A percentile compares a stretch with the other conserved stretches of the same genome.
These are phyloP conservation scores for Diploptera punctata DNA, from an alignment of 2,888 invertebrate species.

Conservation along the genomic window DNA sequence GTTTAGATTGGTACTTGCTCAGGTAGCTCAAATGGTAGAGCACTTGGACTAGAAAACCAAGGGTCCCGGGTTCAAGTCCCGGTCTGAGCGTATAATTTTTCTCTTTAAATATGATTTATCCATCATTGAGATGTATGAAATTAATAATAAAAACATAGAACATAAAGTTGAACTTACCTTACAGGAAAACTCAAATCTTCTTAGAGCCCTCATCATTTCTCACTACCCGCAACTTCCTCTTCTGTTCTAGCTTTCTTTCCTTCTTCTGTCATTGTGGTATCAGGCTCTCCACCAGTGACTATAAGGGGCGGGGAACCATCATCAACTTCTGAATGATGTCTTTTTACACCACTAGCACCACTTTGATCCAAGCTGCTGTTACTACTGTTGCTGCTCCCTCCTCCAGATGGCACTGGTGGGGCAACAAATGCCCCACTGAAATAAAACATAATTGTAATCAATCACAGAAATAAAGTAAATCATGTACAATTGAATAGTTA, in stretches of 20 bases:
- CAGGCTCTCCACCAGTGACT: constrained; percentile 26
- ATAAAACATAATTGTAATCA: not conserved
- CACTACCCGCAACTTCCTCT: constrained; percentile 30
- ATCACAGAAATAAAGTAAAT: no score
- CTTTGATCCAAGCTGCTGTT: not conserved
- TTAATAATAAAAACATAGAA: no score
- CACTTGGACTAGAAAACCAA: no score
- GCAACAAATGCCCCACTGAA: constrained; percentile 44
- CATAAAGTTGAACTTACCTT: constrained; percentile 9
- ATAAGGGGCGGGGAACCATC: constrained; percentile 20
- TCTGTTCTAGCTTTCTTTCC: constrained; percentile 37
- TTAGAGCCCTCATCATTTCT: constrained; percentile 34
- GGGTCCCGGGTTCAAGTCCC: no score
- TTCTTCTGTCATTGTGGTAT: constrained; percentile 32
- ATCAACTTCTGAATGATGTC: constrained; percentile 37
- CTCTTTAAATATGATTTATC: no score
- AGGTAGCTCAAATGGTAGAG: no score
- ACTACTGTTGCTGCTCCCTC: constrained; percentile 20
- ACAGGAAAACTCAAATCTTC: not conserved
- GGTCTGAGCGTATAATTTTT: no score
- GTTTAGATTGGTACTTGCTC: no score
- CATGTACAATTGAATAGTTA: no score
- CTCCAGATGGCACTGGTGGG: constrained; percentile 35
- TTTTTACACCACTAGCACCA: constrained; percentile 32
- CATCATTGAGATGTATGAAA: no score